A percentile compares a stretch with the other conserved stretches of the same genome.
These are phyloP conservation scores for Magallana ariakensis DNA, from an alignment of 1,140 invertebrate species.

Conservation along the genomic window DNA sequence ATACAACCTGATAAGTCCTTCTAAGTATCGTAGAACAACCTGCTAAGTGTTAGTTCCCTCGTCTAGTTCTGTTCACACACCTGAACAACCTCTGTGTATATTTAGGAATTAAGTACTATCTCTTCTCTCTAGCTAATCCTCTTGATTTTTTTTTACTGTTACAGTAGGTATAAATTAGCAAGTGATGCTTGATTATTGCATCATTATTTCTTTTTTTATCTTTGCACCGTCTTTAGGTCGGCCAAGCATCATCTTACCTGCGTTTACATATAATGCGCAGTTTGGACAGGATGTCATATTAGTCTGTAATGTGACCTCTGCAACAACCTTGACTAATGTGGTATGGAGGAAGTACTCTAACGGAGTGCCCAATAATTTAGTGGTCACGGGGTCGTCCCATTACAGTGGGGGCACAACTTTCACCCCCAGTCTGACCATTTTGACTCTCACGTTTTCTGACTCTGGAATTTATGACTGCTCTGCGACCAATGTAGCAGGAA, in stretches of 20 bases:
- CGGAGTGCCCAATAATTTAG: conserved; percentile 13
- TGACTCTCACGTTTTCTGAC: conserved; percentile 2
- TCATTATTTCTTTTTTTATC: too few relatives aligned
- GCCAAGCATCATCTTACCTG: conserved; percentile 29
- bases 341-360: conserved; percentile 40
- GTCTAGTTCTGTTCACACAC: too few relatives aligned
- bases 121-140: too few relatives aligned
- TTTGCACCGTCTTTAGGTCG: background rate
- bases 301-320: conserved; percentile 43
- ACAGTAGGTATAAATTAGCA: too few relatives aligned
- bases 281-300: conserved; percentile 46
- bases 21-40: too few relatives aligned
- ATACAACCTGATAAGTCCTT: too few relatives aligned
- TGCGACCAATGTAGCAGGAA: conserved; percentile 51
- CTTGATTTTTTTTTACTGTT: too few relatives aligned
- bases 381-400: conserved; percentile 8
- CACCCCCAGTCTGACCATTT: conserved; percentile 38
- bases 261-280: conserved; percentile 24
- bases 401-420: conserved; percentile 39
- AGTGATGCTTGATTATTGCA: too few relatives aligned
- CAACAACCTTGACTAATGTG: conserved; percentile 29
- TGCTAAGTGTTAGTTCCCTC: too few relatives aligned
- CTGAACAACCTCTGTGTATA: too few relatives aligned
- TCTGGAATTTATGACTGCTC: conserved; percentile 47
- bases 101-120: too few relatives aligned